Evolutionary conservation across 2,797 vertebrate species (phyloP).

Genomic region (Microchirus variegatus): DNA sequence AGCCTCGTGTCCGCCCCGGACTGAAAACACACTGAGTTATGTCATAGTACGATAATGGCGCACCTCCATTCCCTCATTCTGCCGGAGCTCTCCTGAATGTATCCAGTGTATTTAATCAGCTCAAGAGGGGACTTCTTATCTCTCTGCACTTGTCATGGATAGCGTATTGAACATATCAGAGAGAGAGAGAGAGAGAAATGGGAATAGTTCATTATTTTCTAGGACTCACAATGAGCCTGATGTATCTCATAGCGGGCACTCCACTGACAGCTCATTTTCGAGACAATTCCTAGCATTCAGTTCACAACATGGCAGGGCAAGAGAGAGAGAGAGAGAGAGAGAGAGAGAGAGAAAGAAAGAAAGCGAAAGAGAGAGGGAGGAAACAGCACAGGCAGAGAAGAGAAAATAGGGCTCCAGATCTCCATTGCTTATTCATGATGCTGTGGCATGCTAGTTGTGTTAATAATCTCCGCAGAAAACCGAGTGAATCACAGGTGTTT

Average conservation of each 20-base stretch:
- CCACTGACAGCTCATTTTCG: slow-evolving; percentile 84
- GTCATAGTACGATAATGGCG: slow-evolving; percentile 55
- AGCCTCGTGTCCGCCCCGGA: slow-evolving; percentile 36
- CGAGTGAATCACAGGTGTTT: slow-evolving; percentile 81
- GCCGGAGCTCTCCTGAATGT: slow-evolving; percentile 65
- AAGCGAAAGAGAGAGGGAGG: slow-evolving; percentile 47
- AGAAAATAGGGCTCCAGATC: slow-evolving; percentile 74
- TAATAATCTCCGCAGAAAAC: slow-evolving; percentile 84
- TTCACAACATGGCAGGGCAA: slow-evolving; percentile 60
- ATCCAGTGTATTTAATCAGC: slow-evolving; percentile 79
- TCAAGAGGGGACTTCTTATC: slow-evolving; percentile 79
- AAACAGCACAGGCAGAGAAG: slow-evolving; percentile 42
- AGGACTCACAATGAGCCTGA: slow-evolving; percentile 80
- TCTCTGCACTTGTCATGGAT: slow-evolving; percentile 80
- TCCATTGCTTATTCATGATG: slow-evolving; percentile 84
- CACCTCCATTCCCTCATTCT: slow-evolving; percentile 57
- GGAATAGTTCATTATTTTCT: slow-evolving; percentile 84
- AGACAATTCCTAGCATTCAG: slow-evolving; percentile 82
- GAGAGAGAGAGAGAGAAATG: slow-evolving; percentile 70
- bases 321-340: slow-evolving; percentile 30
- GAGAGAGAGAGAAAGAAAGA: slow-evolving; percentile 27
- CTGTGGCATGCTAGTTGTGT: slow-evolving; percentile 80
- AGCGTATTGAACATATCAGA: slow-evolving; percentile 81
- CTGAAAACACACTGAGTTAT: slow-evolving; percentile 52
- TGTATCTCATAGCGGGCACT: slow-evolving; percentile 80